Evolutionary conservation across 1,140 invertebrate species (phyloP).

Genomic region (Bombus picipes): DNA sequence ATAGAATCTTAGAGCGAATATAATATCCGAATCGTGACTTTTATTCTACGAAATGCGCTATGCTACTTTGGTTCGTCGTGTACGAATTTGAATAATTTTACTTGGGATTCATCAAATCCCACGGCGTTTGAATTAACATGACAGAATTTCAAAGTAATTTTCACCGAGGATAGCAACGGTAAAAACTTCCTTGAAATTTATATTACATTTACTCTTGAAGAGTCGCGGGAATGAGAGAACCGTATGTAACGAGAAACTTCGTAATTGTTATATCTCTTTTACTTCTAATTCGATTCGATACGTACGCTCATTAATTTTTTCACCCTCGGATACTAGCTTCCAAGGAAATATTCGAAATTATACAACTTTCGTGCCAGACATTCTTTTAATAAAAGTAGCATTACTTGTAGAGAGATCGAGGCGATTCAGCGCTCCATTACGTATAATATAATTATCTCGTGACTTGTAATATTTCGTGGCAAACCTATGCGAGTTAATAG

Average conservation of each 20-base stretch:
- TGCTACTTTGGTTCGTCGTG: not conserved
- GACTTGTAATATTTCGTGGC: no score
- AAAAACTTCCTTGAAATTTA: not conserved
- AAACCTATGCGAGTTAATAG: no score
- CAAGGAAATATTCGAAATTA: no score
- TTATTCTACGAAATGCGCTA: not conserved
- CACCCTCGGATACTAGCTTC: no score
- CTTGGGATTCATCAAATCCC: not conserved
- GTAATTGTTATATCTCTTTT: not conserved
- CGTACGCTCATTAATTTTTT: no score
- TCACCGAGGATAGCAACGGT: not conserved
- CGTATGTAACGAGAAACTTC: not conserved
- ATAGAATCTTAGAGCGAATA: no score
- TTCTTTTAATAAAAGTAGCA: no score
- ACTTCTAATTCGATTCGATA: not conserved
- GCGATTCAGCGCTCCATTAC: no score
- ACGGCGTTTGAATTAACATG: constrained; percentile 15
- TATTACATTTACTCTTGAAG: constrained; percentile 6
- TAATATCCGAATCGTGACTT: not conserved
- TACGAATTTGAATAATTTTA: constrained; percentile 9
- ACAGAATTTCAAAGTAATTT: constrained; percentile 5
- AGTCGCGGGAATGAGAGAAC: not conserved
- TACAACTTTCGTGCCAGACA: no score
- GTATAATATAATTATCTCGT: no score
- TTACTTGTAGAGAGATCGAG: no score